Evolutionary conservation across 2,797 vertebrate genomes (phyloP), one percentile per base, ranked within the genome.

Genomic region (Anguilla marmorata): DNA sequence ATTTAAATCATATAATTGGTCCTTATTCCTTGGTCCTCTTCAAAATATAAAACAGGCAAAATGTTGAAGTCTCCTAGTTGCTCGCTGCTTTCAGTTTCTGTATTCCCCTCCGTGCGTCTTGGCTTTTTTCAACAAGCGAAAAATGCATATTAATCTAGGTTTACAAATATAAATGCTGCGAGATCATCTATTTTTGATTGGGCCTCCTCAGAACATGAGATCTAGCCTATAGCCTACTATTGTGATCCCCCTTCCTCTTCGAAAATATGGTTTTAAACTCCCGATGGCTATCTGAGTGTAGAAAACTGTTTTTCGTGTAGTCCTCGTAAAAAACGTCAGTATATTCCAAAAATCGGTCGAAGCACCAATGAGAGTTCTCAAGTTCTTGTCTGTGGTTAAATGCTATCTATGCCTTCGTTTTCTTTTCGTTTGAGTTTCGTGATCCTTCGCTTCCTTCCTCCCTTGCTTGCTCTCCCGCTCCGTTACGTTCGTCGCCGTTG

Each of bases 341-440:
- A 7, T 56, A 56, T n/a, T 56, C n/a, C 48, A 41, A 41, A 50
- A 74, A 85, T 52, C 27, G 37, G 60, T 88, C 87, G 82, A 83
- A 83, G 87, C 86, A 89, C 72, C 37, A 54, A 80, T 60, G 48
- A 89, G 56, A 87, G 50, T 85, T 56, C 56, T 72, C 52, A 76
- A 86, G 37, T n/a, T 87, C 45, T 60, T 63, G 54, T 84, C 60
- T 66, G 63, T 79, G 60, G 63, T 63, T 84, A 92, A 90, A 91
- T 90, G 89, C 88, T 69, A 76, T 86, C 86, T 72, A 33, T 91
- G 90, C 79, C 88, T 87, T 90, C 91, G 92, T 93, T 92, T 93
- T 89, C 92, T 90, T 90, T 94, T 90, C 89, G 90, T 89, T 92
- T 89, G 91, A 94, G 94, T 94, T 94, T 93, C 92, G 93, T 93